Conservation (phyloP, 2,113 vertebrate species). For the Etheostoma spectabile region DNA sequence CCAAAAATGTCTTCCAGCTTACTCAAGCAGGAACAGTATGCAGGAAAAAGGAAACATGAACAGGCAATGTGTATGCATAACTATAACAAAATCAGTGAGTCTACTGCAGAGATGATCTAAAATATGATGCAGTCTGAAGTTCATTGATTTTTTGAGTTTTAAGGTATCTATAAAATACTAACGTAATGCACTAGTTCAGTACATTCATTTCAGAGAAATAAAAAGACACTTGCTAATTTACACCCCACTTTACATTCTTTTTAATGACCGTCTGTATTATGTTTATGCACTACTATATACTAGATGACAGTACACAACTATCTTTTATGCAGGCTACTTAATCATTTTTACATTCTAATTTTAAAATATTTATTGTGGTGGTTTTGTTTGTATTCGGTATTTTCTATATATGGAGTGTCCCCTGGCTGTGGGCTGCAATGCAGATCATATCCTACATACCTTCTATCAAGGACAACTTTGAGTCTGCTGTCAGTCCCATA, state of each 20-base stretch:
- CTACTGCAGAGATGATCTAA: conserved; percentile 26
- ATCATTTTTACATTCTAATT: conserved; percentile 30
- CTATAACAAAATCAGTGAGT: conserved; percentile 34
- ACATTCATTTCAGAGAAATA: conserved; percentile 28
- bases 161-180: conserved; percentile 1
- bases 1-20: conserved; percentile 5
- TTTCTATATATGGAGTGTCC: conserved; percentile 22
- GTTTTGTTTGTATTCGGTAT: conserved; percentile 28
- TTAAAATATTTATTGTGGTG: conserved; percentile 16
- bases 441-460: conserved; percentile 30
- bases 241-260: conserved; percentile 1
- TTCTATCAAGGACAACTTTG: conserved; percentile 32
- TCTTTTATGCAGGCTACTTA: conserved; percentile 12
- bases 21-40: background rate
- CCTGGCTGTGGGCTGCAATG: conserved; percentile 23
- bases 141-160: conserved; percentile 27
- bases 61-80: conserved; percentile 7
- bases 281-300: conserved; percentile 7
- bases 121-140: conserved; percentile 22
- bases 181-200: background rate
- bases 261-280: background rate
- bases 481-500: conserved; percentile 11
- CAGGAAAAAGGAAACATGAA: conserved; percentile 28
- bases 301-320: conserved; percentile 2
- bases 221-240: conserved; percentile 29